Percentiles rank a stretch among this genome's conserved stretches.
phyloP scores from a whole-genome alignment of 2,113 vertebrate genomes.

The Rhineura floridana region DNA sequence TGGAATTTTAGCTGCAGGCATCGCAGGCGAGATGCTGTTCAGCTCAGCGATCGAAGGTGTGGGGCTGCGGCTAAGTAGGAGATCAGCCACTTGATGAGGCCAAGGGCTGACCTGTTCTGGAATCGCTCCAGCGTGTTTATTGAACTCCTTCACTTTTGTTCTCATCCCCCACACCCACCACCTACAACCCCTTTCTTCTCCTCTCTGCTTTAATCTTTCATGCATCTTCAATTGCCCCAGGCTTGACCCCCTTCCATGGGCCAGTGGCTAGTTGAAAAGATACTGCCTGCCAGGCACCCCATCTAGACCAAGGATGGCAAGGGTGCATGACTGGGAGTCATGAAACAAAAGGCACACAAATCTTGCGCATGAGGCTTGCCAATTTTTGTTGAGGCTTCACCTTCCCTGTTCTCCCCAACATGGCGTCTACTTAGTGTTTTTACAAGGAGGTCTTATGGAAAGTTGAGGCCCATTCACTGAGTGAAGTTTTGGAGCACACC shows the following conservation, averaged over 20 bases:
- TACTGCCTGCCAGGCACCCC: slow-evolving; percentile 12
- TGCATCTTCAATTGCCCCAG: slow-evolving; percentile 62
- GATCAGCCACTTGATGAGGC: slow-evolving; percentile 56
- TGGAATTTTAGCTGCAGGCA: slow-evolving; percentile 76
- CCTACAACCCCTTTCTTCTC: slow-evolving; percentile 38
- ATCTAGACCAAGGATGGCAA: slow-evolving; percentile 31
- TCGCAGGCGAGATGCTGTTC: slow-evolving; percentile 66
- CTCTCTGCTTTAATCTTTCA: slow-evolving; percentile 74
- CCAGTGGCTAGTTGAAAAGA: slow-evolving; percentile 55
- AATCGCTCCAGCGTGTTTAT: slow-evolving; percentile 52
- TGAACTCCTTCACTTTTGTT: neutral
- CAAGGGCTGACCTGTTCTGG: slow-evolving; percentile 63
- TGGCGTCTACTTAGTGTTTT: neutral
- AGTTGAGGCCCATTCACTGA: neutral
- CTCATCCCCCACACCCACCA: too few species aligned
- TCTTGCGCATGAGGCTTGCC: slow-evolving; percentile 51
- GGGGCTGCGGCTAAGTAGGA: slow-evolving; percentile 50
- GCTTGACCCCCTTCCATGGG: slow-evolving; percentile 51
- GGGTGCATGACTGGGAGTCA: slow-evolving; percentile 45
- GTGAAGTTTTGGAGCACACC: neutral
- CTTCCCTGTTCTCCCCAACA: neutral
- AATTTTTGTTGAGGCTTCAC: slow-evolving; percentile 33
- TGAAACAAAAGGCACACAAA: slow-evolving; percentile 37
- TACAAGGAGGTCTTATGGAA: neutral
- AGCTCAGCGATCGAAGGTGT: slow-evolving; percentile 70